Conservation (phyloP, 2,888 invertebrate species). For the Trichopria drosophilae region DNA sequence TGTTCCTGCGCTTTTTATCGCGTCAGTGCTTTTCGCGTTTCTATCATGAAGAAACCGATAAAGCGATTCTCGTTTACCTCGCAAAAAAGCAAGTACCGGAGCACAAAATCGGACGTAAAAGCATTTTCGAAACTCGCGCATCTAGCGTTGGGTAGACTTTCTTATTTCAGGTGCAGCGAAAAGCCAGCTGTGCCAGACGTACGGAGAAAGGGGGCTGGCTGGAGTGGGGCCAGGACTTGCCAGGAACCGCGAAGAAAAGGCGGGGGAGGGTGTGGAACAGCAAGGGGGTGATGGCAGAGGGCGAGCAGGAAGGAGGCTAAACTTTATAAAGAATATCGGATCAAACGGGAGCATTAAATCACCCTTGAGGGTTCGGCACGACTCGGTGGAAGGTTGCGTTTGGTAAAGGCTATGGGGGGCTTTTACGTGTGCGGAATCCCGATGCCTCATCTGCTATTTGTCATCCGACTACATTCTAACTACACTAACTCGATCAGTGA, state of each 20-base stretch:
- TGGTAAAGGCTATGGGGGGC: conserved; percentile 31
- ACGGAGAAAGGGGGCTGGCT: conserved; percentile 9
- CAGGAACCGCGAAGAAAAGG: conserved; percentile 11
- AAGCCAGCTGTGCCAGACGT: conserved; percentile 28
- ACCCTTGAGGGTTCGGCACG: conserved; percentile 41
- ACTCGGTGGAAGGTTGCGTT: conserved; percentile 36
- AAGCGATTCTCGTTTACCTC: too few relatives aligned
- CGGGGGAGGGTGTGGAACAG: conserved; percentile 23
- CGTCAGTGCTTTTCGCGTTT: too few relatives aligned
- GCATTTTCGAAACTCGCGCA: conserved; percentile 28
- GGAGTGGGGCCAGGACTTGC: conserved; percentile 8
- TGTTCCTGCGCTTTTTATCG: too few relatives aligned
- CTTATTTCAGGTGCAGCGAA: conserved; percentile 29
- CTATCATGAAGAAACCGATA: too few relatives aligned
- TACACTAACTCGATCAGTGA: conserved; percentile 49
- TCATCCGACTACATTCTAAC: conserved; percentile 47
- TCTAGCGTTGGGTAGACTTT: conserved; percentile 32
- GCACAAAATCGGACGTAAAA: conserved; percentile 30
- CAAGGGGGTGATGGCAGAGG: conserved; percentile 25
- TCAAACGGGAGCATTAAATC: conserved; percentile 50
- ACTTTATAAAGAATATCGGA: conserved; percentile 52
- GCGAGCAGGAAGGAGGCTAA: conserved; percentile 37
- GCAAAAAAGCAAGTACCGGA: conserved; percentile 1
- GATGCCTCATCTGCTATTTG: conserved; percentile 50
- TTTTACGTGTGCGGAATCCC: conserved; percentile 49